phyloP scores from a whole-genome alignment of 92 coral and sea anemone species.

The Paragorgia papillata region DNA sequence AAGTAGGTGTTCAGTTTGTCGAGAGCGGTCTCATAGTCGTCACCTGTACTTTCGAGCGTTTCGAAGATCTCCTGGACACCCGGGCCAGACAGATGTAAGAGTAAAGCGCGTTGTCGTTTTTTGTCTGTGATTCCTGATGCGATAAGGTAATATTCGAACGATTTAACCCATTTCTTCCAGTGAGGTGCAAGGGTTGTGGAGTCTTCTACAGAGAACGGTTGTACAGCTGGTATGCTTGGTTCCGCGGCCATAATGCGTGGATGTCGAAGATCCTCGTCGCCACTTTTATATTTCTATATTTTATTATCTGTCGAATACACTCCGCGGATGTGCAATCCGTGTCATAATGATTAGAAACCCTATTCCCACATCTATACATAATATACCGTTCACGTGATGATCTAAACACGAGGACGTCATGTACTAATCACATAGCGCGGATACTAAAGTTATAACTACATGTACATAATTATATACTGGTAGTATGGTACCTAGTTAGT shows the following conservation, averaged over 20 bases:
- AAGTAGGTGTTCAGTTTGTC: slow-evolving; percentile 48
- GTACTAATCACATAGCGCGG: no score
- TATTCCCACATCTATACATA: no score
- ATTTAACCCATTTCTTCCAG: slow-evolving; percentile 52
- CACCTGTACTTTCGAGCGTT: slow-evolving; percentile 52
- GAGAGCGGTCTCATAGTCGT: slow-evolving; percentile 47
- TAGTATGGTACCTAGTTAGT: slow-evolving; percentile 23
- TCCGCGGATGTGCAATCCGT: no score
- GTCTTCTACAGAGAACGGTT: slow-evolving; percentile 31
- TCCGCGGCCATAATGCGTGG: slow-evolving; percentile 30
- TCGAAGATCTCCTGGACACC: slow-evolving; percentile 51
- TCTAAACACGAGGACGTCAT: no score
- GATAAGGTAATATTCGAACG: slow-evolving; percentile 40
- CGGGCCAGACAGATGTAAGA: slow-evolving; percentile 46
- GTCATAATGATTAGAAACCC: no score
- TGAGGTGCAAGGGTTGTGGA: slow-evolving; percentile 38
- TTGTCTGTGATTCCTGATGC: slow-evolving; percentile 55
- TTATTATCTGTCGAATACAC: no score
- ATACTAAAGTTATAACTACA: no score
- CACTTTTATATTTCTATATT: slow-evolving; percentile 23
- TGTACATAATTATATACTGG: no score
- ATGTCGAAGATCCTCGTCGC: slow-evolving; percentile 35
- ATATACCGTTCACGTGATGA: no score
- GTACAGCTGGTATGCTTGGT: slow-evolving; percentile 27
- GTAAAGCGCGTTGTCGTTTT: slow-evolving; percentile 51